Percentiles rank a stretch among this genome's conserved stretches.
phyloP scores from a whole-genome alignment of 2,797 vertebrate species.

The Melanitta fusca region DNA sequence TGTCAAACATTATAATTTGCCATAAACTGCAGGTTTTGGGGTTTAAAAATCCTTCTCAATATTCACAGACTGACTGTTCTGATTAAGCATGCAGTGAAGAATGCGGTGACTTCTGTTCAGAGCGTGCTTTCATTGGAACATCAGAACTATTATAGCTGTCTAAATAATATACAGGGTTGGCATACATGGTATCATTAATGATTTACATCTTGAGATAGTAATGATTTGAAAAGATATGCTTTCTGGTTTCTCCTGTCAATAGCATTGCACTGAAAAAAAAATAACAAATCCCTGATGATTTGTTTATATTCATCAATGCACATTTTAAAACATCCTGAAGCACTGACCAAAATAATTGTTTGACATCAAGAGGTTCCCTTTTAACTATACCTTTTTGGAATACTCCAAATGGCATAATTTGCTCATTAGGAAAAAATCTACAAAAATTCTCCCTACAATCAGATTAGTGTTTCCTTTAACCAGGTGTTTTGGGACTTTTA shows the following conservation, averaged over 20 bases:
- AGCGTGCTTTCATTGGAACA: slow-evolving; percentile 21
- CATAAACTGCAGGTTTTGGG: not conserved
- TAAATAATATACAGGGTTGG: not conserved
- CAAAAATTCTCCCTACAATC: not conserved
- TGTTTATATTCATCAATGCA: not conserved
- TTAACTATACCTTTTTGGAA: not conserved
- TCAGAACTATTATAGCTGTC: slow-evolving; percentile 22
- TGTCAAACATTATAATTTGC: slow-evolving; percentile 38
- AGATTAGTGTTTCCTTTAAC: not conserved
- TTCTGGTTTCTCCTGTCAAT: slow-evolving; percentile 16
- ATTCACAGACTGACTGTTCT: not conserved
- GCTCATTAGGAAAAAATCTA: not conserved
- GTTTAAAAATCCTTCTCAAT: not conserved
- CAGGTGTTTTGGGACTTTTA: not conserved
- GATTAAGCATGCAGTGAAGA: not conserved
- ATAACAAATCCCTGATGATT: not conserved
- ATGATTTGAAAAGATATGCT: not conserved
- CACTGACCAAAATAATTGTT: not conserved
- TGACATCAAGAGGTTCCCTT: not conserved
- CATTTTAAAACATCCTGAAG: not conserved
- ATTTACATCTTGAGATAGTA: slow-evolving; percentile 2
- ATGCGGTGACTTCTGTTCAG: not conserved
- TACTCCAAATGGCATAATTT: not conserved
- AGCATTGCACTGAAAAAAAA: not conserved
- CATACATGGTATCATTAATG: slow-evolving; percentile 6